phyloP scores from a whole-genome alignment of 2,797 vertebrate genomes.

The Anas capensis region DNA sequence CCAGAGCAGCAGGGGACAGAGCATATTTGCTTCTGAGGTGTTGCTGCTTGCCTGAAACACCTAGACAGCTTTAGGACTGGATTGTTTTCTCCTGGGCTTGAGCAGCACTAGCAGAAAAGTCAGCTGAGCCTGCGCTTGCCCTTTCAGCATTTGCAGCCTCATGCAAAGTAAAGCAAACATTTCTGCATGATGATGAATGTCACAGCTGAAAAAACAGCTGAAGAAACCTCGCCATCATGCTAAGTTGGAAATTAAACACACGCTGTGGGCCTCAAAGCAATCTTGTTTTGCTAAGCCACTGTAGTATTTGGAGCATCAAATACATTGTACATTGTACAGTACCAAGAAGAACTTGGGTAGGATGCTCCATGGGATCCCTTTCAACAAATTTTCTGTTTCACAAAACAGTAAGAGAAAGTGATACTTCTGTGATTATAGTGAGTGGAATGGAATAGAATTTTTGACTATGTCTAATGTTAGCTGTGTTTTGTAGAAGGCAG shows the following conservation, averaged over 20 bases:
- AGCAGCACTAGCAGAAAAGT: slow-evolving; percentile 50
- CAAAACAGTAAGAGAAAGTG: background rate
- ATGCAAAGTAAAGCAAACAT: slow-evolving; percentile 29
- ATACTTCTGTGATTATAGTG: background rate
- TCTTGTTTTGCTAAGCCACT: background rate
- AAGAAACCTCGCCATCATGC: background rate
- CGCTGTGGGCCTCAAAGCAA: background rate
- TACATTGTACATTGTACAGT: background rate
- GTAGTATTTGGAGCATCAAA: background rate
- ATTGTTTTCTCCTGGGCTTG: background rate
- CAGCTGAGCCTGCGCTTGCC: slow-evolving; percentile 54
- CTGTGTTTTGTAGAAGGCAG: background rate
- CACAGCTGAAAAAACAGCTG: slow-evolving; percentile 36
- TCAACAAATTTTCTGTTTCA: background rate
- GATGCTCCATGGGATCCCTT: background rate
- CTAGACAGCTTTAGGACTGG: background rate
- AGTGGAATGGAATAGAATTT: background rate
- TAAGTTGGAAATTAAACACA: background rate
- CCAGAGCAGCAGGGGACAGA: background rate
- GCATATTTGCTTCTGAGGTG: background rate
- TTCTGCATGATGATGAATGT: background rate
- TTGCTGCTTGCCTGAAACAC: background rate
- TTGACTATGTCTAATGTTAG: background rate
- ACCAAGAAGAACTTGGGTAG: background rate
- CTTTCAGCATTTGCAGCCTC: slow-evolving; percentile 51